Percentiles rank a stretch among this genome's conserved stretches.
Conservation (phyloP, 2,797 vertebrate species). For the Acanthurus lineatus region DNA sequence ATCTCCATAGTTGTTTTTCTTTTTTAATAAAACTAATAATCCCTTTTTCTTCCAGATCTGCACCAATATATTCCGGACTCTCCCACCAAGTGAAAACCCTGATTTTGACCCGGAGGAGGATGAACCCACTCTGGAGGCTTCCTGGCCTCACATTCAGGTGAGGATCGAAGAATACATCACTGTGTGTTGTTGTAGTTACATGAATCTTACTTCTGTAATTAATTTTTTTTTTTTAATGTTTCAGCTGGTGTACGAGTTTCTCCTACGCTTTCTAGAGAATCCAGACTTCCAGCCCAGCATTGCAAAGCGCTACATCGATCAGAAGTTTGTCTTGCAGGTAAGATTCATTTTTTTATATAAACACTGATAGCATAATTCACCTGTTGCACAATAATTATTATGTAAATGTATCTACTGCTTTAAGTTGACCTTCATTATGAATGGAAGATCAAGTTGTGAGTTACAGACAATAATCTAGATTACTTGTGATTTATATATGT, state of each 20-base stretch:
- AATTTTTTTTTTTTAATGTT: slow-evolving; percentile 37
- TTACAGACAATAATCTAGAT: neutral
- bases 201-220: slow-evolving; percentile 6
- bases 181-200: neutral
- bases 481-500: neutral
- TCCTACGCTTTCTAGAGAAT: slow-evolving; percentile 97
- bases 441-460: neutral
- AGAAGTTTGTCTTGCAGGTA: slow-evolving; percentile 99
- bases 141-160: slow-evolving; percentile 99
- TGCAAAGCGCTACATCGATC: slow-evolving; percentile 96
- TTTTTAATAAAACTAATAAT: neutral
- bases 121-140: slow-evolving; percentile 96
- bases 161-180: neutral
- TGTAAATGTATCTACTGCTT: too few relatives aligned
- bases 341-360: slow-evolving; percentile 37
- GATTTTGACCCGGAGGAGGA: slow-evolving; percentile 99
- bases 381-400: neutral
- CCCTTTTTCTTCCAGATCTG: slow-evolving; percentile 87
- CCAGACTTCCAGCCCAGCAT: slow-evolving; percentile 98
- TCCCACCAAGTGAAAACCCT: slow-evolving; percentile 97
- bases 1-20: neutral
- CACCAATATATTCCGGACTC: slow-evolving; percentile 96
- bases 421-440: too few relatives aligned
- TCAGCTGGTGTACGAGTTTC: slow-evolving; percentile 99
- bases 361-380: neutral